Percentiles rank a stretch among this genome's conserved stretches.
Conservation (phyloP, 2,888 invertebrate genomes). For the Ophion ventricosus region DNA sequence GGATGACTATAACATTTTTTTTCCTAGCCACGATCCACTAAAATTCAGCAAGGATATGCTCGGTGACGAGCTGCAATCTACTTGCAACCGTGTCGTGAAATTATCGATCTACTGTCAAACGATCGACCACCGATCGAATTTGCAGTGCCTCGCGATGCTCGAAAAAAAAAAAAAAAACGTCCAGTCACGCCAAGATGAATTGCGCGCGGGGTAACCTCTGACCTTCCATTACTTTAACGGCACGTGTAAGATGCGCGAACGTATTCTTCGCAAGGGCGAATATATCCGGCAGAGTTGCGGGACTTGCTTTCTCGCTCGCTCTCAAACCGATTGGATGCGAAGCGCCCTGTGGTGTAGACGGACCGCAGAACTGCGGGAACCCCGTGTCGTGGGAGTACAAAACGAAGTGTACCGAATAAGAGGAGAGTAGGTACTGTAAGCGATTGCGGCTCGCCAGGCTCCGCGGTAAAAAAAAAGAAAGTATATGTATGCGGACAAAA, state of each 20-base stretch:
- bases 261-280: slow-evolving; percentile 44
- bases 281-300: slow-evolving; percentile 54
- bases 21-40: slow-evolving; percentile 11
- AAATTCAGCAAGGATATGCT: background rate
- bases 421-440: slow-evolving; percentile 37
- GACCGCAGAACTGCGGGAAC: slow-evolving; percentile 45
- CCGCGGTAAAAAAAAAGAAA: slow-evolving; percentile 18
- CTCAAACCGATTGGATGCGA: slow-evolving; percentile 30
- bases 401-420: slow-evolving; percentile 63
- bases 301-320: slow-evolving; percentile 47
- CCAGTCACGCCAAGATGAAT: slow-evolving; percentile 24
- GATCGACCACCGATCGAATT: slow-evolving; percentile 4
- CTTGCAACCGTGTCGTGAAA: slow-evolving; percentile 19
- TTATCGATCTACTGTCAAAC: slow-evolving; percentile 29
- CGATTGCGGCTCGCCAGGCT: slow-evolving; percentile 59
- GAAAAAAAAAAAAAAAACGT: slow-evolving; percentile 4
- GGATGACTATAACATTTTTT: slow-evolving; percentile 43
- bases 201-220: slow-evolving; percentile 47
- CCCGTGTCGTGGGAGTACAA: slow-evolving; percentile 65
- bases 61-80: slow-evolving; percentile 11
- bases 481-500: slow-evolving; percentile 27
- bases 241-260: slow-evolving; percentile 43
- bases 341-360: slow-evolving; percentile 65
- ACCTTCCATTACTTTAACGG: slow-evolving; percentile 60
- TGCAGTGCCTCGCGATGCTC: background rate